A percentile compares a stretch with the other conserved stretches of the same genome.
Evolutionary conservation across 2,797 vertebrate species (phyloP).

Genomic region (Phrynocephalus guinanensis): DNA sequence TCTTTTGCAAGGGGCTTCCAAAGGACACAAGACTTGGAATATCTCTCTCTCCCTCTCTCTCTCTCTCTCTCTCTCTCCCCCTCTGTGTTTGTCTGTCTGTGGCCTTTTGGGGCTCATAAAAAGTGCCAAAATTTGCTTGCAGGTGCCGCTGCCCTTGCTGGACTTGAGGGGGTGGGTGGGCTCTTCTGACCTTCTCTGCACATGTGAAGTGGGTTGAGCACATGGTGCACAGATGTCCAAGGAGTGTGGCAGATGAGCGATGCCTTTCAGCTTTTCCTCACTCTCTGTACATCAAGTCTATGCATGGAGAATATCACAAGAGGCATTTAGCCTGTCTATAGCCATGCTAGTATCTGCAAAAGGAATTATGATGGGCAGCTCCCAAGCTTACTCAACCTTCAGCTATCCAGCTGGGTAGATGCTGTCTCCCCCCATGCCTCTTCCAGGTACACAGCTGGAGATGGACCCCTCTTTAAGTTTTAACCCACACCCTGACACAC

Average conservation of each 20-base stretch:
- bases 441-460: background rate
- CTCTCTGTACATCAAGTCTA: background rate
- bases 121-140: slow-evolving; percentile 52
- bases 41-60: background rate
- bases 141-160: background rate
- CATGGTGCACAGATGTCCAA: too few relatives aligned
- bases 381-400: background rate
- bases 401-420: background rate
- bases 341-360: background rate
- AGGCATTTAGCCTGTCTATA: background rate
- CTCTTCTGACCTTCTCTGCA: too few relatives aligned
- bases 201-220: too few relatives aligned
- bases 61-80: background rate
- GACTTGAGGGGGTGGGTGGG: background rate
- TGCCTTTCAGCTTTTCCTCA: background rate
- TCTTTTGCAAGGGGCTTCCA: background rate
- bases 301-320: too few relatives aligned
- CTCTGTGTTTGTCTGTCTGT: too few relatives aligned
- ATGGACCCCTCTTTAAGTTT: background rate
- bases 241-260: too few relatives aligned
- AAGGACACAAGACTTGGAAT: background rate
- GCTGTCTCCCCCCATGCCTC: background rate
- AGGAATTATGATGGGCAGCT: background rate
- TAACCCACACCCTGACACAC: too few relatives aligned
- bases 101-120: background rate